These are phyloP conservation scores for Chiridota heheva DNA, from an alignment of 35 echinoderm and acorn worm species.

Conservation along the genomic window DNA sequence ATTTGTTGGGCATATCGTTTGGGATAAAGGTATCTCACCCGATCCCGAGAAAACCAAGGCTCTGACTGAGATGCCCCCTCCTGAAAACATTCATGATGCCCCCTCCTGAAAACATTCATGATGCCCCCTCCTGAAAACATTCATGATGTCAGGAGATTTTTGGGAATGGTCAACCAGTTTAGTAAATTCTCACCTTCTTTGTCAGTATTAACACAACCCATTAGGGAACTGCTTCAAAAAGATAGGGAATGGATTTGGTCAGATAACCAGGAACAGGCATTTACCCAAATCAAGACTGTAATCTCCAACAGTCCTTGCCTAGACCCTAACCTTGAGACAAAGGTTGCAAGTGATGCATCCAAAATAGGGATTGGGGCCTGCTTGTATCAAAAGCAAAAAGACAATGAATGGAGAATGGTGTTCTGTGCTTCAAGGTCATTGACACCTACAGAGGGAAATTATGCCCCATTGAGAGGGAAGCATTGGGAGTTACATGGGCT, in stretches of 20 bases:
- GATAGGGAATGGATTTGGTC: constrained; percentile 39
- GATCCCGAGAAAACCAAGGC: constrained; percentile 54
- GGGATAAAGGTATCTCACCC: constrained; percentile 29
- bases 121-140: constrained; percentile 14
- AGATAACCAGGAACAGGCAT: constrained; percentile 37
- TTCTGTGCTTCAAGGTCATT: constrained; percentile 57
- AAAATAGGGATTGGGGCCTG: constrained; percentile 52
- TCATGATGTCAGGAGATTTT: constrained; percentile 45
- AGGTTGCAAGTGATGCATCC: constrained; percentile 57
- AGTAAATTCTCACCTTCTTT: constrained; percentile 42
- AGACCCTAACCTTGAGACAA: constrained; percentile 38
- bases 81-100: no score
- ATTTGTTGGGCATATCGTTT: constrained; percentile 68
- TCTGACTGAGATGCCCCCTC: constrained; percentile 11
- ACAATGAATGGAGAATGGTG: constrained; percentile 39
- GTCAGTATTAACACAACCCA: constrained; percentile 28
- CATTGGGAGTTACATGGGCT: constrained; percentile 18
- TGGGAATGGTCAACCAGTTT: constrained; percentile 56
- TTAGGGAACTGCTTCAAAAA: constrained; percentile 52
- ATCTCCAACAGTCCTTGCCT: constrained; percentile 1
- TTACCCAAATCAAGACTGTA: constrained; percentile 34
- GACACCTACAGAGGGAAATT: constrained; percentile 45
- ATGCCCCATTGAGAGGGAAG: constrained; percentile 66
- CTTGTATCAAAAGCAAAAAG: constrained; percentile 48
- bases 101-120: no score